These are phyloP conservation scores for Drosophila pallidifrons DNA, from an alignment of 1,140 invertebrate genomes.

Conservation along the genomic window DNA sequence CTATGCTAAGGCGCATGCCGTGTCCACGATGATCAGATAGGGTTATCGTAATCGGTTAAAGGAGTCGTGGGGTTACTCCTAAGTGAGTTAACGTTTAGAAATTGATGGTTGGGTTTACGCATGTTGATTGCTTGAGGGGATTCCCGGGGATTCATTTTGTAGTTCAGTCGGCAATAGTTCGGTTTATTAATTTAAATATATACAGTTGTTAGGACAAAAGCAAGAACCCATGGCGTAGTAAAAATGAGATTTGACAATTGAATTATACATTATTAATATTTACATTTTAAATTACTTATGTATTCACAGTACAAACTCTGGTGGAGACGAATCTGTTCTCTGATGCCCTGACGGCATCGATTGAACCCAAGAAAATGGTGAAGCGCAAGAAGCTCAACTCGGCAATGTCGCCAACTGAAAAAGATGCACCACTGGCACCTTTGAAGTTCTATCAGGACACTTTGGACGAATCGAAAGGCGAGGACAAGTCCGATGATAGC, in stretches of 20 bases:
- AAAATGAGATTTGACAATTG: neutral
- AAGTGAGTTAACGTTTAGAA: neutral
- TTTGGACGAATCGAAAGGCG: constrained; percentile 88
- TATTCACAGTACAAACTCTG: constrained; percentile 89
- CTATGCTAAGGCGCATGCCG: constrained; percentile 8
- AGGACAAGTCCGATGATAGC: constrained; percentile 85
- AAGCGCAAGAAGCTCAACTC: constrained; percentile 89
- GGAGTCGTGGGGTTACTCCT: neutral
- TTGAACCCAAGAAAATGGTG: constrained; percentile 89
- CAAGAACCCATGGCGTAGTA: constrained; percentile 45
- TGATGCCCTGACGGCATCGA: constrained; percentile 92
- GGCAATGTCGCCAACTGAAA: constrained; percentile 87
- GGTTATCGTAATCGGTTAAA: neutral
- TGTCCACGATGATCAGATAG: constrained; percentile 18
- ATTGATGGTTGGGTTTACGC: neutral
- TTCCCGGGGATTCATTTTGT: neutral
- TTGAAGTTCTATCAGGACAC: constrained; percentile 97
- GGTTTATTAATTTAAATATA: neutral
- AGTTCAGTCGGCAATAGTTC: neutral
- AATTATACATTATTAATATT: neutral
- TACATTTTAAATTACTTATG: constrained; percentile 42
- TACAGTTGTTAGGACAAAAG: constrained; percentile 39
- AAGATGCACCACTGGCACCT: constrained; percentile 86
- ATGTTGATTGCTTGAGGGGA: neutral
- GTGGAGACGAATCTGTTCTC: constrained; percentile 97